phyloP scores from a whole-genome alignment of 2,797 vertebrate species.

The Oreonectes daqikongensis region DNA sequence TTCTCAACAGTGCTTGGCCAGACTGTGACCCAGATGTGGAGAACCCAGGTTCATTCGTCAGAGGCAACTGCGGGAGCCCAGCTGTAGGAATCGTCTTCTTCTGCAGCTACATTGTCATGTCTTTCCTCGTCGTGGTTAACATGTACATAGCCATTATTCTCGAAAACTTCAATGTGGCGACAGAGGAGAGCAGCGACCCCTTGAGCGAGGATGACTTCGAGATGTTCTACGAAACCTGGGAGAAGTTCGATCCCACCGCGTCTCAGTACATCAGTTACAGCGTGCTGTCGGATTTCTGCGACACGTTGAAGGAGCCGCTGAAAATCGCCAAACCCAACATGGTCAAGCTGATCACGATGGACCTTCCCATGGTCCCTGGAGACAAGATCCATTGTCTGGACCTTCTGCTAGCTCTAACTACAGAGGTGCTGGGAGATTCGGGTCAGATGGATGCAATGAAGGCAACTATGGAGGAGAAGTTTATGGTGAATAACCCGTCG shows the following conservation, averaged over 20 bases:
- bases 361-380: constrained; percentile 90
- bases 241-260: constrained; percentile 93
- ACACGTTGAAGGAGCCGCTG: constrained; percentile 88
- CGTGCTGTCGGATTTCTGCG: constrained; percentile 89
- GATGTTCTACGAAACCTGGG: constrained; percentile 97
- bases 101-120: constrained; percentile 93
- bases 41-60: constrained; percentile 80
- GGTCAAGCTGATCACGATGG: constrained; percentile 87
- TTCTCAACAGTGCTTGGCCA: constrained; percentile 84
- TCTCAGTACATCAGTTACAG: constrained; percentile 90
- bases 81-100: constrained; percentile 90
- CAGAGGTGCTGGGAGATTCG: constrained; percentile 90
- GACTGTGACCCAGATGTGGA: constrained; percentile 82
- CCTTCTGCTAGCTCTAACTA: constrained; percentile 91
- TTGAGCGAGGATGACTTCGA: constrained; percentile 93
- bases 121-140: constrained; percentile 93
- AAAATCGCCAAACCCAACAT: constrained; percentile 90
- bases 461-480: constrained; percentile 95
- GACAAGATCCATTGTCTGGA: constrained; percentile 97
- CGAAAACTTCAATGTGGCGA: constrained; percentile 95
- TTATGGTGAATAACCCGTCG: constrained; percentile 93
- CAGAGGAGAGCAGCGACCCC: constrained; percentile 89
- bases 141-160: constrained; percentile 98
- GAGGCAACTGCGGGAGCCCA: constrained; percentile 87
- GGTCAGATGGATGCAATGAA: constrained; percentile 91